Percentiles rank a stretch among this genome's conserved stretches.
phyloP scores from a whole-genome alignment of 2,797 vertebrate species.

The Alcedo atthis region DNA sequence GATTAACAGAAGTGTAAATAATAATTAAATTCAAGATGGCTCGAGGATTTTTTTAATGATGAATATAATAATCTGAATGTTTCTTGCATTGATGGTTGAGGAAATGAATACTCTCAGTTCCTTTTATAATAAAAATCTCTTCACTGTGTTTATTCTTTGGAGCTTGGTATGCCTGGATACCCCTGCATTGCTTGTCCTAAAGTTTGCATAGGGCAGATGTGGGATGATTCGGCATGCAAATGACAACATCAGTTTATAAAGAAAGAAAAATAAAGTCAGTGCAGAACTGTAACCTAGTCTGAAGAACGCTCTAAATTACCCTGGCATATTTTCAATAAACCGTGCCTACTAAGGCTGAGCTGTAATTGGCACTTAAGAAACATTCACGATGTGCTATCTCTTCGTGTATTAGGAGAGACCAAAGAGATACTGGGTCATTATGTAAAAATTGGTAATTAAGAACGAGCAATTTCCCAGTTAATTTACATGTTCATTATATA shows the following conservation, averaged over 20 bases:
- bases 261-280: background rate
- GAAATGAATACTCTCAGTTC: background rate
- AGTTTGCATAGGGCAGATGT: background rate
- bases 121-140: background rate
- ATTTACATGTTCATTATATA: slow-evolving; percentile 69
- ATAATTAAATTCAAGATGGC: background rate
- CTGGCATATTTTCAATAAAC: slow-evolving; percentile 2
- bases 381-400: slow-evolving; percentile 40
- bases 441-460: slow-evolving; percentile 73
- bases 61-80: background rate
- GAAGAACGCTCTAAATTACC: background rate
- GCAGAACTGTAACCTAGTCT: background rate
- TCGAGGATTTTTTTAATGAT: background rate
- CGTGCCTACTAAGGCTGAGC: slow-evolving; percentile 4
- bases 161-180: background rate
- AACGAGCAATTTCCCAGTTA: slow-evolving; percentile 65
- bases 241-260: background rate
- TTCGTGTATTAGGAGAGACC: slow-evolving; percentile 39
- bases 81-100: background rate
- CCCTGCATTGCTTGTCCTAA: background rate
- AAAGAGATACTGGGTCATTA: slow-evolving; percentile 65
- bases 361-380: slow-evolving; percentile 70
- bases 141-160: background rate
- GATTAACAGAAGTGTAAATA: slow-evolving; percentile 13
- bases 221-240: background rate